These are phyloP conservation scores for Paratilapia polleni DNA, from an alignment of 2,113 vertebrate genomes.

Conservation along the genomic window DNA sequence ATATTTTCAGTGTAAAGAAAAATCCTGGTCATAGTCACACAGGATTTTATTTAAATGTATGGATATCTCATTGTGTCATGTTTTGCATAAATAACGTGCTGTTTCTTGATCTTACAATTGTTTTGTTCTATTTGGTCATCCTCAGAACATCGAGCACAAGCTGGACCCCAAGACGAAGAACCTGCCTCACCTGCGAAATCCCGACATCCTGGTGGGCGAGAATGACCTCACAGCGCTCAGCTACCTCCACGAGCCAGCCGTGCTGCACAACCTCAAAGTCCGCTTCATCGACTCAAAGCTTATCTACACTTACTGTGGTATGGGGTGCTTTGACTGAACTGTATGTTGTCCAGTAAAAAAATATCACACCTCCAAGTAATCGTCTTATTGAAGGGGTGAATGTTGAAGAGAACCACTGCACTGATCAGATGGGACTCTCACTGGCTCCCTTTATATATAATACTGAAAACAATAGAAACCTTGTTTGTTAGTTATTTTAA, in stretches of 20 bases:
- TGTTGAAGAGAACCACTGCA: not conserved
- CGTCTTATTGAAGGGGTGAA: not conserved
- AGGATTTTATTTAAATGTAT: not conserved
- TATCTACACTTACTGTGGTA: conserved; percentile 99
- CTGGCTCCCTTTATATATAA: not conserved
- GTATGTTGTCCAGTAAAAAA: not conserved
- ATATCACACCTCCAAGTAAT: not conserved
- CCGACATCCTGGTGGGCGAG: conserved; percentile 97
- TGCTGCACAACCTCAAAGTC: conserved; percentile 97
- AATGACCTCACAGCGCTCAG: conserved; percentile 98
- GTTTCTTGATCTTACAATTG: not conserved
- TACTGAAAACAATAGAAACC: not conserved
- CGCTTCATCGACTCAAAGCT: conserved; percentile 98
- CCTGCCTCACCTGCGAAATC: conserved; percentile 93
- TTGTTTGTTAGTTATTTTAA: not conserved
- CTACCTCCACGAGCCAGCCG: conserved; percentile 96
- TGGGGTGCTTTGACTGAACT: conserved; percentile 17
- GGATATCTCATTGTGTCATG: not conserved
- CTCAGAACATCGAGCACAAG: conserved; percentile 87
- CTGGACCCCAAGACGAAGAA: conserved; percentile 91
- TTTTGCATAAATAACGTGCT: not conserved
- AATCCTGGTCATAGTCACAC: not conserved
- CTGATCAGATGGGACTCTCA: not conserved
- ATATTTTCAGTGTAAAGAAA: not conserved
- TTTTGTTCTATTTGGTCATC: not conserved